phyloP scores from a whole-genome alignment of 2,888 invertebrate genomes.

The Labia minor region DNA sequence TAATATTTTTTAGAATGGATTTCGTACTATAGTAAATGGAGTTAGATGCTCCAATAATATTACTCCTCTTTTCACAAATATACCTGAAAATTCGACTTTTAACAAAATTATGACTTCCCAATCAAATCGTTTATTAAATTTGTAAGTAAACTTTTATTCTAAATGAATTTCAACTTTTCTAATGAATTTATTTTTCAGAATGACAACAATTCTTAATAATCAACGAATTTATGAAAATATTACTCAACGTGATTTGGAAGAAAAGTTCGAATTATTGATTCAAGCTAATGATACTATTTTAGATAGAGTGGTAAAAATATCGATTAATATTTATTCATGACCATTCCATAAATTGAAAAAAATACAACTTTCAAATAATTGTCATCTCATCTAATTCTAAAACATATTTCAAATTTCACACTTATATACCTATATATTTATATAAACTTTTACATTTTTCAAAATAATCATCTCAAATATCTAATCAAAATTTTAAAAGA shows the following conservation, averaged over 20 bases:
- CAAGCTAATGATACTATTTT: slow-evolving; percentile 76
- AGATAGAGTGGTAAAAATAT: slow-evolving; percentile 61
- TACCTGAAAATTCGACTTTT: not conserved
- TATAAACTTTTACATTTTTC: too few relatives aligned
- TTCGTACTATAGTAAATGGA: not conserved
- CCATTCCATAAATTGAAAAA: slow-evolving; percentile 18
- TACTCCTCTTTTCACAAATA: not conserved
- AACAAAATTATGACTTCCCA: not conserved
- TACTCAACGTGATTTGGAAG: slow-evolving; percentile 45
- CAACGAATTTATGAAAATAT: slow-evolving; percentile 48
- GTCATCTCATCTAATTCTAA: too few relatives aligned
- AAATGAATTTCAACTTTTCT: slow-evolving; percentile 2
- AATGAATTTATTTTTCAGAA: slow-evolving; percentile 30
- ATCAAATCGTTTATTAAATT: not conserved
- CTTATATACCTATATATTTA: too few relatives aligned
- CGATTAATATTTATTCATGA: slow-evolving; percentile 16
- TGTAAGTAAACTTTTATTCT: not conserved
- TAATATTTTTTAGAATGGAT: slow-evolving; percentile 1
- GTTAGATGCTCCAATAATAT: not conserved
- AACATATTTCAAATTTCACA: too few relatives aligned
- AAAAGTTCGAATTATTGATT: slow-evolving; percentile 62
- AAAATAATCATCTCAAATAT: too few relatives aligned
- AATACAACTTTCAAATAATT: slow-evolving; percentile 19
- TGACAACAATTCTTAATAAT: slow-evolving; percentile 44
- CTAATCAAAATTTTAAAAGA: too few relatives aligned